Evolutionary conservation across 2,888 invertebrate genomes (phyloP).

Genomic region (Cheilosia urbana): DNA sequence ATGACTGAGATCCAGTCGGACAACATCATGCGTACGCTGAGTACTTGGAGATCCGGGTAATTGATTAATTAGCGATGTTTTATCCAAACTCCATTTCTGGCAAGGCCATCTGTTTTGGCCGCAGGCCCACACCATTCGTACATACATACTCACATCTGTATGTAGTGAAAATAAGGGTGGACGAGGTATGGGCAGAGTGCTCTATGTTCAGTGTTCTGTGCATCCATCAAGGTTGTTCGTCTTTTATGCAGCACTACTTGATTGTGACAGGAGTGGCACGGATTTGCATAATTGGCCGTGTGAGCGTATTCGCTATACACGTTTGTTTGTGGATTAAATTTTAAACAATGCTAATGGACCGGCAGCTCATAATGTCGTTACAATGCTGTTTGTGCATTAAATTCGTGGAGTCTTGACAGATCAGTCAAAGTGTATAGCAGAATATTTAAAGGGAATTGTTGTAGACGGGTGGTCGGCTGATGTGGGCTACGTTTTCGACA

Average conservation of each 20-base stretch:
- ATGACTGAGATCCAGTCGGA: conserved; percentile 15
- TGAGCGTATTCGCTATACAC: conserved; percentile 22
- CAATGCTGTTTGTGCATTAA: conserved; percentile 11
- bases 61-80: conserved; percentile 63
- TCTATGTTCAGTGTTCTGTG: conserved; percentile 1
- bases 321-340: conserved; percentile 47
- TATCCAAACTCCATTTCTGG: conserved; percentile 28
- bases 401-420: conserved; percentile 4
- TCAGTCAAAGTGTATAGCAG: too few relatives aligned
- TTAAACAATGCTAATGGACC: conserved; percentile 51
- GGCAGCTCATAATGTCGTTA: conserved; percentile 19
- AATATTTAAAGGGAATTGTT: too few relatives aligned
- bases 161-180: conserved; percentile 27
- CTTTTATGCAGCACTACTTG: conserved; percentile 12
- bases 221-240: conserved; percentile 7
- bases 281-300: conserved; percentile 55
- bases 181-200: neutral
- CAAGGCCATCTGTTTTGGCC: conserved; percentile 9
- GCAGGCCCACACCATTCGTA: neutral
- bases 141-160: neutral
- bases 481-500: too few relatives aligned
- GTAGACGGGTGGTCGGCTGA: too few relatives aligned
- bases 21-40: neutral
- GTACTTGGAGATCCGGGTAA: conserved; percentile 1
- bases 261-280: conserved; percentile 12